Evolutionary conservation across 1,140 invertebrate genomes (phyloP).

Genomic region (Bemisia tabaci): DNA sequence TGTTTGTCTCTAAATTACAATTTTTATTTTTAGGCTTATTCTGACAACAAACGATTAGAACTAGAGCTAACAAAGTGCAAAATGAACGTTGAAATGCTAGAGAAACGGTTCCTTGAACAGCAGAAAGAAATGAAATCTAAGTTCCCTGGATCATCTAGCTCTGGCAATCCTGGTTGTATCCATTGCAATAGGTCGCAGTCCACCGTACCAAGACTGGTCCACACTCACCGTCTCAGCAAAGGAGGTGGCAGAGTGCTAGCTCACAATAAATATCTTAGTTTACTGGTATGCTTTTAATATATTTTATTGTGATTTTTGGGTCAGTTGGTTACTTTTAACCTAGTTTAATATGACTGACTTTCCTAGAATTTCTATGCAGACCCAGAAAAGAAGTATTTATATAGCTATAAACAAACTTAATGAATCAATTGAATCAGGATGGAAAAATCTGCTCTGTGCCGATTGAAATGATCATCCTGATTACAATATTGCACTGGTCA

Average conservation of each 20-base stretch:
- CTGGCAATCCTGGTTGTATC: background rate
- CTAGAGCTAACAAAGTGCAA: background rate
- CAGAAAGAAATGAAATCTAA: background rate
- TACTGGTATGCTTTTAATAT: background rate
- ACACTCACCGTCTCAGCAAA: background rate
- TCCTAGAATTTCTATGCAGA: too few species aligned
- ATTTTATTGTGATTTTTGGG: too few species aligned
- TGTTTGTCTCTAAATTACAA: too few species aligned
- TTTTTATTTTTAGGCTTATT: too few species aligned
- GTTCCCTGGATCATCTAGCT: background rate
- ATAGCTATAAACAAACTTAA: too few species aligned
- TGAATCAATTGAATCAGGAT: too few species aligned
- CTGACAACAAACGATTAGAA: background rate
- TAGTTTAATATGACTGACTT: too few species aligned
- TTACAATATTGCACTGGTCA: too few species aligned
- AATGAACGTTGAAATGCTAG: background rate
- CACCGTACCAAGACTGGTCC: background rate
- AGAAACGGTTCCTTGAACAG: background rate
- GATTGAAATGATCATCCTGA: too few species aligned
- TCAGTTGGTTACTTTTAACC: too few species aligned
- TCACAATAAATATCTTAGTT: background rate
- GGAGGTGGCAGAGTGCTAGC: background rate
- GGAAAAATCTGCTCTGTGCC: too few species aligned
- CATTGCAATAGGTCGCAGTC: background rate
- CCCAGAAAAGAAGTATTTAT: too few species aligned